phyloP scores from a whole-genome alignment of 2,888 invertebrate species.

The Lycia hirtaria region DNA sequence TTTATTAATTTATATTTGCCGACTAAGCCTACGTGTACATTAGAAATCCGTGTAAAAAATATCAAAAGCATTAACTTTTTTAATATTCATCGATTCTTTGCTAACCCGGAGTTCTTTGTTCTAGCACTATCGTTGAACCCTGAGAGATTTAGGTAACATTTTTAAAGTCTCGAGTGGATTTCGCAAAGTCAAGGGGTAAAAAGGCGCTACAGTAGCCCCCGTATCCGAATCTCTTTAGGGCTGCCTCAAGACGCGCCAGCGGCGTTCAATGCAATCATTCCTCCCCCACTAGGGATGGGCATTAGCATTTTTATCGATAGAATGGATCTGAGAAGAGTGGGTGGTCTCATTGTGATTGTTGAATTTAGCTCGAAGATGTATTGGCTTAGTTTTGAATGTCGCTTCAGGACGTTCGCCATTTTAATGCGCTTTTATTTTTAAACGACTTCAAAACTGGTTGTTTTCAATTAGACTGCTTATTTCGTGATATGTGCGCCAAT shows the following conservation, averaged over 20 bases:
- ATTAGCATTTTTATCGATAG: constrained; percentile 82
- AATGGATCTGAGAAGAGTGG: constrained; percentile 56
- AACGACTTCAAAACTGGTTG: neutral
- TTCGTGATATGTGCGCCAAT: too few species aligned
- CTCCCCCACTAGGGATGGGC: constrained; percentile 65
- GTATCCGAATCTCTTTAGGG: constrained; percentile 58
- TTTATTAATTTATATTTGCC: too few species aligned
- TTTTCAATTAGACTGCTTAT: neutral
- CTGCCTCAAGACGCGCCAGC: constrained; percentile 49
- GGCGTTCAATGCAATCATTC: constrained; percentile 75
- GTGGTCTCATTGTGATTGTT: constrained; percentile 28
- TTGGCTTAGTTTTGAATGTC: constrained; percentile 26
- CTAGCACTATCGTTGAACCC: constrained; percentile 6
- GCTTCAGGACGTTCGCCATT: constrained; percentile 6
- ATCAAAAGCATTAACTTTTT: neutral
- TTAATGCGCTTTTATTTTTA: neutral
- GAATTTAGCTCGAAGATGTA: constrained; percentile 21
- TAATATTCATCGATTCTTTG: neutral
- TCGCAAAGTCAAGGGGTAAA: constrained; percentile 53
- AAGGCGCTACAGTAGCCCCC: constrained; percentile 53
- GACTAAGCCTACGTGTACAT: too few species aligned
- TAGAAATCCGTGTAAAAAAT: too few species aligned
- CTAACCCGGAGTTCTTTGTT: neutral
- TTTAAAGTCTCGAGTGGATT: constrained; percentile 47
- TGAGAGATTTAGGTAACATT: constrained; percentile 35